phyloP scores from a whole-genome alignment of 2,888 invertebrate genomes.

The Eupithecia insigniata region DNA sequence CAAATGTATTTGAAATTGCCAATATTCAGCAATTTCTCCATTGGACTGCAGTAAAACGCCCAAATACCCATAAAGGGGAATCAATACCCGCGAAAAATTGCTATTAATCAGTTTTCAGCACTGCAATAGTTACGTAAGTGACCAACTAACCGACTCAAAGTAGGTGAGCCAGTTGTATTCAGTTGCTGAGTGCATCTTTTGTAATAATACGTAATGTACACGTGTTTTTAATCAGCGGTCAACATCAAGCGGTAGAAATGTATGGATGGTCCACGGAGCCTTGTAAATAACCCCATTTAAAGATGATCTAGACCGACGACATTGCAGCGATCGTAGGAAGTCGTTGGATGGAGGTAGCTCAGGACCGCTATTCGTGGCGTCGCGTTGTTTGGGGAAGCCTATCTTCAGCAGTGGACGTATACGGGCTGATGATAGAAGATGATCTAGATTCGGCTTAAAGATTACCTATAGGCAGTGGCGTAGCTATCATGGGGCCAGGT shows the following conservation, averaged over 20 bases:
- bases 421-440: no score
- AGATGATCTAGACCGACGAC: no score
- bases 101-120: constrained; percentile 13
- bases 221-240: background rate
- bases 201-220: background rate
- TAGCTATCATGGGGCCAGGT: no score
- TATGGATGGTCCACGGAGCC: background rate
- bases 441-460: no score
- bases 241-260: background rate
- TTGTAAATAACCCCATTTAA: background rate
- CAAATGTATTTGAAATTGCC: no score
- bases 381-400: no score
- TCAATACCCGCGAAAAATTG: background rate
- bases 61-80: background rate
- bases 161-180: constrained; percentile 25
- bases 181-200: constrained; percentile 19
- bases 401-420: no score
- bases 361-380: no score
- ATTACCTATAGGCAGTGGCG: no score
- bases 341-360: no score
- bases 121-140: constrained; percentile 22
- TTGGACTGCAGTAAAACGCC: background rate
- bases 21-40: background rate
- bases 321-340: no score
- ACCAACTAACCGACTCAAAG: constrained; percentile 27